Conservation (phyloP, 2,113 vertebrate species). For the Pomatorhinus ruficollis region DNA sequence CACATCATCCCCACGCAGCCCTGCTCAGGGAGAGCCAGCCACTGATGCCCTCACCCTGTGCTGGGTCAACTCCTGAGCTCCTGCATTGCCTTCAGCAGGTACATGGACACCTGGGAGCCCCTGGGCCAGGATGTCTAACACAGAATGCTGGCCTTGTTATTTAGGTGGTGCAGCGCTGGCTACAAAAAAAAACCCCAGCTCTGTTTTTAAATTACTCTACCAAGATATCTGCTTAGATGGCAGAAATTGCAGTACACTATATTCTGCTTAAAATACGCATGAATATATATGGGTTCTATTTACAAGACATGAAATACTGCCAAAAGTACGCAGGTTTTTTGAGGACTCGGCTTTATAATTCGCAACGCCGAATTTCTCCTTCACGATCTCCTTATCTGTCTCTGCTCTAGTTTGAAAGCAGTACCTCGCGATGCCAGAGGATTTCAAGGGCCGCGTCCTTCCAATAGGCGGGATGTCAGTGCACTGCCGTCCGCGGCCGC, state of each 20-base stretch:
- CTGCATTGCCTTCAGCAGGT: background rate
- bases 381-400: slow-evolving; percentile 16
- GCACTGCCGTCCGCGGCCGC: background rate
- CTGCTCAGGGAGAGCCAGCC: background rate
- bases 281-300: slow-evolving; percentile 26
- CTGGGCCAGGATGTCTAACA: background rate
- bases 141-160: background rate
- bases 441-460: background rate
- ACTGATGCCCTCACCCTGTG: background rate
- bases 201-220: background rate
- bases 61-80: background rate
- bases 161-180: background rate
- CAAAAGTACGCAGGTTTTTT: background rate
- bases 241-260: background rate
- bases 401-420: background rate
- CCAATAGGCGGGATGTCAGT: background rate
- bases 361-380: background rate
- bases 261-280: background rate
- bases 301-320: background rate
- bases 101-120: background rate
- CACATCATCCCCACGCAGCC: background rate
- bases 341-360: background rate
- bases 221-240: background rate
- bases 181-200: background rate
- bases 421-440: background rate